Evolutionary conservation across 2,888 invertebrate species (phyloP), one percentile per base, ranked within the genome.

Genomic region (Acanthosepion esculentum): DNA sequence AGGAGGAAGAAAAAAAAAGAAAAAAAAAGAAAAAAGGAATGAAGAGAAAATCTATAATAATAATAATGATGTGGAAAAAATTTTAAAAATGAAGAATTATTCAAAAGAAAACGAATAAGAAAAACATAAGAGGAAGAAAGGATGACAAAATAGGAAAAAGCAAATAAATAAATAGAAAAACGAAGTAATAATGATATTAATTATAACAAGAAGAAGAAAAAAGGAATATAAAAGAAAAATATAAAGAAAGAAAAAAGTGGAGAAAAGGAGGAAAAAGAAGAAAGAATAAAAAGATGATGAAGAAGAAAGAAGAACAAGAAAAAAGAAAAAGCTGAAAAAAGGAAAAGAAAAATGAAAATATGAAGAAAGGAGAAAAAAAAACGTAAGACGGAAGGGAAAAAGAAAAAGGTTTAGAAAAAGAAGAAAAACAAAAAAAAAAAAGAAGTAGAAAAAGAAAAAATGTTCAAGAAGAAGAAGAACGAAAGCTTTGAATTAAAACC

Each of bases 121-220:
- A 41, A 41, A 41, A 41, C 41, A 41, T 41, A 2, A 41, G 41
- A 41, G 41, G 41, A 41, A 41, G 41, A 41, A 41, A 41, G 3
- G 41, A 41, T 41, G 41, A 41, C 41, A 41, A 41, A 41, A 41
- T 41, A 41, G 41, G 41, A 41, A 41, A 41, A 41, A 41, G 41
- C 41, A 41, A 41, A 1, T 41, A 41, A 41, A 41, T 41, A 41
- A 41, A 41, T 41, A 41, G 41, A 41, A 41, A 41, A 41, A 41
- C 41, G 41, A 41, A 59, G 20, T 59, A 59, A 59, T n/a, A 78
- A n/a, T 78, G 8, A n/a, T 78, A 78, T n/a, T 78, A n/a, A 78
- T 78, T n/a, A 78, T 78, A n/a, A 78, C n/a, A 78, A 78, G n/a
- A 78, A 78, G 78, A 78, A 78, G n/a, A 78, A 78, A n/a, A 78